phyloP scores from a whole-genome alignment of 2,888 invertebrate species.

The Leptinotarsa tumamoca region DNA sequence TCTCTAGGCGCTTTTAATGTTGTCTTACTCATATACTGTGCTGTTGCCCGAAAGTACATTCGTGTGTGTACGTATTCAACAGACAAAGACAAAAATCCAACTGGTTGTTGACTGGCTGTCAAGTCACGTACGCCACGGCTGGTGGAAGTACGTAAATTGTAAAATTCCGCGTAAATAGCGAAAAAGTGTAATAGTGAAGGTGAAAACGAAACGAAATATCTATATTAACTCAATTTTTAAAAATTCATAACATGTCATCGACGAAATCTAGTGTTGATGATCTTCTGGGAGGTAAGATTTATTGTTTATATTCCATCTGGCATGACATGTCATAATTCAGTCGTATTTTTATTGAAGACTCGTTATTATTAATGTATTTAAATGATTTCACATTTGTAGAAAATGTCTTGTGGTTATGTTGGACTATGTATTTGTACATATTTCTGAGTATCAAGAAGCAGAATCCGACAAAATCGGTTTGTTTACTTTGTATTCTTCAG shows the following conservation, averaged over 20 bases:
- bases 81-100: constrained; percentile 55
- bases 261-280: constrained; percentile 65
- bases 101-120: constrained; percentile 49
- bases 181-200: constrained; percentile 25
- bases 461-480: constrained; percentile 31
- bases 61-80: constrained; percentile 5
- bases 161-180: constrained; percentile 45
- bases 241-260: constrained; percentile 61
- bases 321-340: constrained; percentile 40
- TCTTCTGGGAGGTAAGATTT: constrained; percentile 62
- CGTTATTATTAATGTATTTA: not conserved
- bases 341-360: constrained; percentile 37
- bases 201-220: constrained; percentile 1
- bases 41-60: not conserved
- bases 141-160: constrained; percentile 38
- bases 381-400: constrained; percentile 13
- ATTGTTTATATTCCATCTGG: constrained; percentile 52
- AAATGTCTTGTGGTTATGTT: constrained; percentile 7
- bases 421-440: not conserved
- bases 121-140: constrained; percentile 58
- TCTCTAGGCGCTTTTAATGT: not conserved
- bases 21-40: not conserved
- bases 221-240: constrained; percentile 13
- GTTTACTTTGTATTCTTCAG: constrained; percentile 40
- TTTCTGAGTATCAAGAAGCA: not conserved